Evolutionary conservation across 2,113 vertebrate genomes (phyloP).

Genomic region (Plecotus auritus): DNA sequence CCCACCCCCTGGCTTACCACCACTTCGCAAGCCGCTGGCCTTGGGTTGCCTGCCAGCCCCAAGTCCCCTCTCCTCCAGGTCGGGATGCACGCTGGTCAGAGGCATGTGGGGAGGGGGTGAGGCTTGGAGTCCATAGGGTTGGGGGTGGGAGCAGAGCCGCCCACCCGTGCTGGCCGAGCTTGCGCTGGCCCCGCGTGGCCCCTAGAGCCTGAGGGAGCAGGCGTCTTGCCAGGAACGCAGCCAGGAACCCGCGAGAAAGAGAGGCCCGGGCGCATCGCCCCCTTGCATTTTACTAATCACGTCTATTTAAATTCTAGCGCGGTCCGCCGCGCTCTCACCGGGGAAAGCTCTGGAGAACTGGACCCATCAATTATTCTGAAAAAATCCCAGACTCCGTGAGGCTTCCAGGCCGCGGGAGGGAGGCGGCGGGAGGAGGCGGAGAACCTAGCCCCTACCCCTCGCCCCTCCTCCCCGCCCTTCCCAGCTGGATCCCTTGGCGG

Average conservation of each 20-base stretch:
- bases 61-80: background rate
- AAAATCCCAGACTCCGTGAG: slow-evolving; percentile 67
- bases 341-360: slow-evolving; percentile 75
- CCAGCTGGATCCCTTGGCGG: background rate
- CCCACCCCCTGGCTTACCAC: background rate
- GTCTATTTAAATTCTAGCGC: slow-evolving; percentile 78
- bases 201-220: slow-evolving; percentile 1
- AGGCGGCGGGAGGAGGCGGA: slow-evolving; percentile 36
- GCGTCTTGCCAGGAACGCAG: slow-evolving; percentile 26
- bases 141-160: background rate
- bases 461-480: background rate
- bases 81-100: background rate
- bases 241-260: slow-evolving; percentile 45
- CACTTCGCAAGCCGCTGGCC: background rate
- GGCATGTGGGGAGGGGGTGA: background rate
- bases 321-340: slow-evolving; percentile 69
- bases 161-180: no score
- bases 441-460: background rate
- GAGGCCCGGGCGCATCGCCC: slow-evolving; percentile 5
- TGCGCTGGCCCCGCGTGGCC: background rate
- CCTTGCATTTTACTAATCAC: slow-evolving; percentile 75
- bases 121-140: background rate
- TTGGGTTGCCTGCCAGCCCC: background rate
- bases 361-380: slow-evolving; percentile 78
- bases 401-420: slow-evolving; percentile 47